Percentiles rank a stretch among this genome's conserved stretches.
These are phyloP conservation scores for Scaptomyza tumidula DNA, from an alignment of 2,888 invertebrate genomes.

Conservation along the genomic window DNA sequence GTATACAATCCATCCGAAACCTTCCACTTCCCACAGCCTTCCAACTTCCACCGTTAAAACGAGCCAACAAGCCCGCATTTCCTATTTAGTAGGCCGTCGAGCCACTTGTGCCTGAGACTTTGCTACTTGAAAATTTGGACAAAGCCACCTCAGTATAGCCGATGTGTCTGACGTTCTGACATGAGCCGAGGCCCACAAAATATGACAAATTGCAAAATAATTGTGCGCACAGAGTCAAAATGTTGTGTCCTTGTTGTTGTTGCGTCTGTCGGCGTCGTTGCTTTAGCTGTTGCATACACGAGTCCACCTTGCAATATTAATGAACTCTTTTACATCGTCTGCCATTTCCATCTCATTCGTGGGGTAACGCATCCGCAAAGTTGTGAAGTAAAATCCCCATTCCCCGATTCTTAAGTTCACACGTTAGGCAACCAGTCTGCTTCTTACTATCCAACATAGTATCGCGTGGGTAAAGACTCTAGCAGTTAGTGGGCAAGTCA, in stretches of 20 bases:
- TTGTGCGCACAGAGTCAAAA: constrained; percentile 74
- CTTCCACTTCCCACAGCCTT: neutral
- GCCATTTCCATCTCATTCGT: constrained; percentile 69
- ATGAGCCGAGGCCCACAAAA: constrained; percentile 61
- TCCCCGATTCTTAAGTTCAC: neutral
- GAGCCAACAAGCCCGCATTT: constrained; percentile 42
- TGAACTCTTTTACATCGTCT: constrained; percentile 79
- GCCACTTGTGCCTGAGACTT: constrained; percentile 76
- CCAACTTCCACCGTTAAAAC: neutral
- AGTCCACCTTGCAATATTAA: constrained; percentile 74
- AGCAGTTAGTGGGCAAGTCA: too few species aligned
- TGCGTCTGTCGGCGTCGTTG: constrained; percentile 31
- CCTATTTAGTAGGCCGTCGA: constrained; percentile 70
- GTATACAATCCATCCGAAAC: constrained; percentile 21
- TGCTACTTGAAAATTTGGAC: constrained; percentile 73
- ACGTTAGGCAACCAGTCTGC: constrained; percentile 29
- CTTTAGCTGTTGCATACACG: constrained; percentile 29
- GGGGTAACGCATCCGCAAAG: constrained; percentile 47
- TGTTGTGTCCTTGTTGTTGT: constrained; percentile 44
- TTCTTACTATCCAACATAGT: constrained; percentile 51
- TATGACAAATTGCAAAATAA: constrained; percentile 79
- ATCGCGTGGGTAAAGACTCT: constrained; percentile 34
- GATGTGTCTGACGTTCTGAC: constrained; percentile 9
- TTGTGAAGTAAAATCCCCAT: neutral
- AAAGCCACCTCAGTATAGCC: constrained; percentile 47